Evolutionary conservation across 2,113 vertebrate genomes (phyloP).

Genomic region (Clarias magur): DNA sequence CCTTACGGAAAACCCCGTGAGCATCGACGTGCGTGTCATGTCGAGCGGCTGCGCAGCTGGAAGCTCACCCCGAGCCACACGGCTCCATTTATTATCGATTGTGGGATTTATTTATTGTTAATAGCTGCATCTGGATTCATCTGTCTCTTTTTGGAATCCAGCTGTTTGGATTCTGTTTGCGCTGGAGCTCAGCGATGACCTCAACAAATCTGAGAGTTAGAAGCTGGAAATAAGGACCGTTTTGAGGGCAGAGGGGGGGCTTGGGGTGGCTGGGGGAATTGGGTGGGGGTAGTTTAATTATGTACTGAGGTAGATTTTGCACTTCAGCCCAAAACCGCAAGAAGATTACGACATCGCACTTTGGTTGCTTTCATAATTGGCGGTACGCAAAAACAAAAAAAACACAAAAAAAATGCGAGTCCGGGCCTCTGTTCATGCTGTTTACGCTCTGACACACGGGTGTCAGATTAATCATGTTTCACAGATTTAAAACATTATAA

Average conservation of each 20-base stretch:
- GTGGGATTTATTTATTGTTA: not conserved
- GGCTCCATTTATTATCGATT: not conserved
- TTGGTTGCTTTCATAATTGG: not conserved
- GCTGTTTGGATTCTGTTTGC: constrained; percentile 13
- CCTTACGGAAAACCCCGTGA: not conserved
- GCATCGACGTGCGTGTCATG: not conserved
- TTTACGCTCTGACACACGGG: not conserved
- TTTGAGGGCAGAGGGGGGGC: too few species aligned
- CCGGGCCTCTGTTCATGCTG: not conserved
- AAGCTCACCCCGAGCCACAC: not conserved
- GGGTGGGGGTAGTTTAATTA: not conserved
- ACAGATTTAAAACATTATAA: not conserved
- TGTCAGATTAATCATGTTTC: not conserved
- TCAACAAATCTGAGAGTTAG: not conserved
- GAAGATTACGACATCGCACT: not conserved
- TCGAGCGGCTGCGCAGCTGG: not conserved
- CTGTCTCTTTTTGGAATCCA: constrained; percentile 9
- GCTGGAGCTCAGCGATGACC: constrained; percentile 4
- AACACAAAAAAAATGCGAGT: not conserved
- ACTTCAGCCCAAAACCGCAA: not conserved
- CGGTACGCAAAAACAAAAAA: not conserved
- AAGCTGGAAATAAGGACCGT: not conserved
- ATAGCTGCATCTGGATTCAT: constrained; percentile 4
- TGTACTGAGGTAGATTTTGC: not conserved
- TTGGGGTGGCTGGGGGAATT: too few species aligned